A percentile compares a stretch with the other conserved stretches of the same genome.
Conservation (phyloP, 2,113 vertebrate genomes). For the Festucalex cinctus region DNA sequence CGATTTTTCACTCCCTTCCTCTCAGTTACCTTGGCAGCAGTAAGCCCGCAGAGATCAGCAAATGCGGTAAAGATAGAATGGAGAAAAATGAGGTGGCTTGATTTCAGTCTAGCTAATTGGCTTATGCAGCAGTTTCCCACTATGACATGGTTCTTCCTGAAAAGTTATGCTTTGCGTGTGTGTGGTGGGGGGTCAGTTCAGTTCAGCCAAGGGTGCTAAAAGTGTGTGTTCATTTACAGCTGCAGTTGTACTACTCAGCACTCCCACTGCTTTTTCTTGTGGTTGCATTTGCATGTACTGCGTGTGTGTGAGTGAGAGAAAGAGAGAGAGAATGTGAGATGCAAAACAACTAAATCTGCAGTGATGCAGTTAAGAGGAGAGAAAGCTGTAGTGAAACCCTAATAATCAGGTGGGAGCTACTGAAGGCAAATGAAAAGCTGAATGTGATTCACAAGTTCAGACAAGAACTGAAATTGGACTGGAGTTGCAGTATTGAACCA, state of each 20-base stretch:
- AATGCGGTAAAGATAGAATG: background rate
- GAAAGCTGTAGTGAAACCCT: background rate
- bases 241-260: background rate
- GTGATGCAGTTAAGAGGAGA: background rate
- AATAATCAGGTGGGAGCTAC: background rate
- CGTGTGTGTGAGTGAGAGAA: background rate
- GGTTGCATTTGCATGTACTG: background rate
- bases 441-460: background rate
- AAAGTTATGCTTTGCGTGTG: background rate
- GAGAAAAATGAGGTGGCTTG: background rate
- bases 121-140: background rate
- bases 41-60: background rate
- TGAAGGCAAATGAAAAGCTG: background rate
- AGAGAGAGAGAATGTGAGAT: background rate
- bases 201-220: background rate
- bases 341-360: background rate
- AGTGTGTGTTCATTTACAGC: background rate
- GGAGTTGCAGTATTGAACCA: background rate
- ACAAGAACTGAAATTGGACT: background rate
- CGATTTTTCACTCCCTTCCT: background rate
- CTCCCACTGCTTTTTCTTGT: background rate
- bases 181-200: too few relatives aligned
- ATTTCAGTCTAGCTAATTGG: background rate
- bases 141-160: background rate
- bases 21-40: slow-evolving; percentile 1